A percentile compares a stretch with the other conserved stretches of the same genome.
phyloP scores from a whole-genome alignment of 2,888 invertebrate genomes.

The Ennomos fuscantarius region DNA sequence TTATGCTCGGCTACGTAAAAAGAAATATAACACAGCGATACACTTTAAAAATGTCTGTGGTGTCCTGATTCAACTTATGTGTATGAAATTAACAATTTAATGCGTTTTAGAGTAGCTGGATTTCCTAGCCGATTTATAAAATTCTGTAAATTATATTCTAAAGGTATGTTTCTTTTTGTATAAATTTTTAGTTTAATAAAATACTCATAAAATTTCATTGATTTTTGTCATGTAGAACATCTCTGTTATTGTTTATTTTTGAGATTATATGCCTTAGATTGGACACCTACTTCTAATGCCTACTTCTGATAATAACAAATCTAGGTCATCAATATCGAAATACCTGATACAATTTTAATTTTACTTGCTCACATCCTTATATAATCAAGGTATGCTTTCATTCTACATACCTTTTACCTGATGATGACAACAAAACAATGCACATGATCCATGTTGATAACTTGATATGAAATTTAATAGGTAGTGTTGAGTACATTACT shows the following conservation, averaged over 20 bases:
- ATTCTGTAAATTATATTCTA: conserved; percentile 16
- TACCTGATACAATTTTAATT: conserved; percentile 4
- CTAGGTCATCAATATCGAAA: conserved; percentile 29
- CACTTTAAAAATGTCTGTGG: conserved; percentile 26
- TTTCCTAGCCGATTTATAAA: conserved; percentile 30
- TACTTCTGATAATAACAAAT: conserved; percentile 18
- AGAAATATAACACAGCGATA: conserved; percentile 15
- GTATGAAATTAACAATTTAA: conserved; percentile 28
- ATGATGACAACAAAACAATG: not conserved
- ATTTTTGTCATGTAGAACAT: not conserved
- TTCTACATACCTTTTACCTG: no score
- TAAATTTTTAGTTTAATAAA: not conserved
- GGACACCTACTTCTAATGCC: not conserved
- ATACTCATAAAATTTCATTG: not conserved
- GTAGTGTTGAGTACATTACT: no score
- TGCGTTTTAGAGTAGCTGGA: conserved; percentile 34
- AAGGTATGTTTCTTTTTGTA: conserved; percentile 24
- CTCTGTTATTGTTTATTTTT: not conserved
- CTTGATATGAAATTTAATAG: not conserved
- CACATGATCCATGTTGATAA: no score
- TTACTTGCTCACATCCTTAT: not conserved
- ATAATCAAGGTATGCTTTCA: not conserved
- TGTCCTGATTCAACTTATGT: conserved; percentile 25
- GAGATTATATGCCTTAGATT: not conserved
- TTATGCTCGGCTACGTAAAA: conserved; percentile 33